Evolutionary conservation across 2,888 invertebrate species (phyloP).

Genomic region (Cynaeus angustus): DNA sequence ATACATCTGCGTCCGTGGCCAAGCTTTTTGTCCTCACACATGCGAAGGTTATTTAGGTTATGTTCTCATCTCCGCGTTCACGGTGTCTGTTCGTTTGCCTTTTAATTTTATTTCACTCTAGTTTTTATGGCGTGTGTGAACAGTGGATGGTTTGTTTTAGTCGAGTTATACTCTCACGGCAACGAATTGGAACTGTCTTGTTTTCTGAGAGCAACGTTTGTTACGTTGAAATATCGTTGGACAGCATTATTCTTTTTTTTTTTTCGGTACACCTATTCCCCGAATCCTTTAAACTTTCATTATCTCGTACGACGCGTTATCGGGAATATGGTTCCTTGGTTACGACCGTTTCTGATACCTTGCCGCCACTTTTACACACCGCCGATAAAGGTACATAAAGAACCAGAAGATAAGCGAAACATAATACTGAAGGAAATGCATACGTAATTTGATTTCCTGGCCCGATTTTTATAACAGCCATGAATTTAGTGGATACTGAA

Average conservation of each 20-base stretch:
- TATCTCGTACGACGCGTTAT: constrained; percentile 49
- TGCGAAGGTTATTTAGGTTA: constrained; percentile 57
- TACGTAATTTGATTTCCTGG: constrained; percentile 70
- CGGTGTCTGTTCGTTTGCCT: constrained; percentile 59
- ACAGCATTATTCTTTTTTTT: not conserved
- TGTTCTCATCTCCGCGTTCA: constrained; percentile 57
- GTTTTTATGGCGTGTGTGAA: constrained; percentile 53
- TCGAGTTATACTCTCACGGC: constrained; percentile 54
- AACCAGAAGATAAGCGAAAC: constrained; percentile 65
- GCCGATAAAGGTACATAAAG: constrained; percentile 68
- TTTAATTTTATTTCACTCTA: constrained; percentile 52
- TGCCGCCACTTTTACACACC: constrained; percentile 60
- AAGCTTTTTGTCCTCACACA: constrained; percentile 47
- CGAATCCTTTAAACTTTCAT: constrained; percentile 53
- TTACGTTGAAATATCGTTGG: constrained; percentile 44
- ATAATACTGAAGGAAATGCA: constrained; percentile 68
- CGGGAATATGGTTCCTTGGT: constrained; percentile 60
- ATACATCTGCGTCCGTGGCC: constrained; percentile 32
- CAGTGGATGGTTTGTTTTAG: constrained; percentile 58
- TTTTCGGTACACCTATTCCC: not conserved
- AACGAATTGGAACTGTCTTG: constrained; percentile 58
- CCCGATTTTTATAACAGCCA: constrained; percentile 54
- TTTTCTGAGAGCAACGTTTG: constrained; percentile 55
- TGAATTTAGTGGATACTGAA: constrained; percentile 55
- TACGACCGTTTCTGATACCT: constrained; percentile 62